phyloP scores from a whole-genome alignment of 2,797 vertebrate genomes.

The Leuciscus waleckii region DNA sequence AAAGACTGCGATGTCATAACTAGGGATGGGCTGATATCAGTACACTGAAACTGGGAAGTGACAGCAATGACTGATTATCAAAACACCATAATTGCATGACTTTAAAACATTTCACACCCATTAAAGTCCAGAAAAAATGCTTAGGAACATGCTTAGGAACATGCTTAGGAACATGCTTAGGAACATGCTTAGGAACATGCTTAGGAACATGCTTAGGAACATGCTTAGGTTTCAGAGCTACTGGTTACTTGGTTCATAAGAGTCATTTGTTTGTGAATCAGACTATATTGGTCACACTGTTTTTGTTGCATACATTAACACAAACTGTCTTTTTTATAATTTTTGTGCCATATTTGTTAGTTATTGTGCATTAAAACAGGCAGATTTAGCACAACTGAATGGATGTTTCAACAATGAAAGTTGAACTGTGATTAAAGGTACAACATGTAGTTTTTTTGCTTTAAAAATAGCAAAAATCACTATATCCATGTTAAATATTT shows the following conservation, averaged over 20 bases:
- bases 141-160: background rate
- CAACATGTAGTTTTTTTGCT: no score
- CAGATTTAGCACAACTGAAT: background rate
- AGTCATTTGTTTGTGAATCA: background rate
- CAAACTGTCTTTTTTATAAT: background rate
- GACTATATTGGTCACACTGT: background rate
- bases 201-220: background rate
- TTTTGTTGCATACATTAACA: background rate
- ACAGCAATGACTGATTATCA: conserved; percentile 11
- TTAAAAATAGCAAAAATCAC: no score
- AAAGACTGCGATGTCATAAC: conserved; percentile 4
- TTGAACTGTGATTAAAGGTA: no score
- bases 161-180: background rate
- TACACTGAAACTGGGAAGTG: background rate
- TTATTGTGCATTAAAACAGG: background rate
- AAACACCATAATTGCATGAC: background rate
- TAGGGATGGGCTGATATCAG: background rate
- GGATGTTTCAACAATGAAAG: background rate
- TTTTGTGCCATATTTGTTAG: background rate
- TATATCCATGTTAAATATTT: no score
- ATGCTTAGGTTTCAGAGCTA: background rate
- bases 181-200: background rate
- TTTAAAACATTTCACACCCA: background rate
- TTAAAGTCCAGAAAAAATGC: background rate
- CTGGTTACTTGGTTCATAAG: background rate